Evolutionary conservation across 23 tunicate species (phyloP), one percentile per base, ranked within the genome.

Genomic region (Trididemnum nubilum): DNA sequence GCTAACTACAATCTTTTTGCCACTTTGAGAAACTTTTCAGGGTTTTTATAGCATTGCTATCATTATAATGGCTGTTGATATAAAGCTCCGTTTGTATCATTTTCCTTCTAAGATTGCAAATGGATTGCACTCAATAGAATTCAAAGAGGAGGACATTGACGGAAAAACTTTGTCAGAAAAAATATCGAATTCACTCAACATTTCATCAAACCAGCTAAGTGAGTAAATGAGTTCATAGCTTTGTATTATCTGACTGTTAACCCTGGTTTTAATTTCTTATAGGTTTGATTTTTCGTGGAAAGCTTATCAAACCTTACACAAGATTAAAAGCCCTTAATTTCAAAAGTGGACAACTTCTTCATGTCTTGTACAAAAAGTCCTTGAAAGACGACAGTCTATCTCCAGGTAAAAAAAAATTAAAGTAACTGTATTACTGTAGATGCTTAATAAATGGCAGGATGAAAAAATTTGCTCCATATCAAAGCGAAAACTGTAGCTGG

Each of bases 221-320:
- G 27, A 24, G 61, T 73, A 7, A n/a, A n/a, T n/a, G n/a, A n/a
- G n/a, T n/a, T n/a, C n/a, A n/a, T n/a, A n/a, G n/a, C n/a, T n/a
- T n/a, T n/a, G n/a, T 44, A 44, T 7, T 7, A 44, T 15, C 54
- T 9, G 9, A 44, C 15, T 44, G 54, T 44, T 7, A 44, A 44
- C 9, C 54, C 54, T 44, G 54, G 54, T 44, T 15, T 7, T 44
- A 44, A 44, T 73, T 19, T 73, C 12, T 73, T 73, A 7, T n/a
- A 73, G 79, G 9, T 21, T 38, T 73, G 27, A 24, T 73, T 2
- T 73, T 73, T 39, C 26, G 79, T 73, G 79, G 79, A 73, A 73
- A 38, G 38, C 30, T 18, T 4, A 73, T 73, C 26, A 73, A 73
- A 26, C 33, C 79, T 12, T 2, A 73, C 28, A 49, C 59, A 5